phyloP scores from a whole-genome alignment of 2,797 vertebrate genomes.

The Uromys caudimaculatus region DNA sequence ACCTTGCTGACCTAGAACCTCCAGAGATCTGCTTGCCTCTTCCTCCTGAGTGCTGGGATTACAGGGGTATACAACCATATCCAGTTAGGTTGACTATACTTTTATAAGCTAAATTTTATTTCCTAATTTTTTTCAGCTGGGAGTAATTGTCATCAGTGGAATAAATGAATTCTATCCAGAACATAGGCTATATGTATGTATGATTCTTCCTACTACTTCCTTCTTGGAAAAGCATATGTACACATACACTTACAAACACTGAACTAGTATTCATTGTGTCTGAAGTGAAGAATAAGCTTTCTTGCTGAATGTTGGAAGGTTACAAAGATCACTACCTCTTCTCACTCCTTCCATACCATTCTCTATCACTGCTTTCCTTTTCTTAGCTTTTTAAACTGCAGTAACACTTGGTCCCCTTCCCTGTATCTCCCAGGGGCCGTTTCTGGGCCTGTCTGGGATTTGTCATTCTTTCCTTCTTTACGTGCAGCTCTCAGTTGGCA shows the following conservation, averaged over 20 bases:
- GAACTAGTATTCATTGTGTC: neutral
- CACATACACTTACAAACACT: neutral
- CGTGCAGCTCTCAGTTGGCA: neutral
- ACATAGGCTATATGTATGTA: neutral
- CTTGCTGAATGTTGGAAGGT: neutral
- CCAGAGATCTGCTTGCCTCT: neutral
- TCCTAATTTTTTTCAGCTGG: conserved; percentile 17
- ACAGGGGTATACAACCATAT: neutral
- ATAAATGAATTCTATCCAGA: neutral
- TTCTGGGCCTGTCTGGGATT: neutral
- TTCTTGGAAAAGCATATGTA: neutral
- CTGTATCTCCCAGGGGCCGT: neutral
- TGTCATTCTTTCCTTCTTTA: neutral
- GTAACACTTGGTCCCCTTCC: neutral
- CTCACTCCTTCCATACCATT: neutral
- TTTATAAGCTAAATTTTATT: conserved; percentile 14
- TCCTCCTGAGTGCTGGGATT: neutral
- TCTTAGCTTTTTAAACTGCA: neutral
- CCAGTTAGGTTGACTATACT: neutral
- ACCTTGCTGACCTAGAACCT: neutral
- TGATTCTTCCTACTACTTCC: neutral
- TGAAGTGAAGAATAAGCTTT: neutral
- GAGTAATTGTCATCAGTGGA: conserved; percentile 5
- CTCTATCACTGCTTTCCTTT: neutral
- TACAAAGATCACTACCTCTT: neutral